These are phyloP conservation scores for Barbus barbus DNA, from an alignment of 2,113 vertebrate species.

Conservation along the genomic window DNA sequence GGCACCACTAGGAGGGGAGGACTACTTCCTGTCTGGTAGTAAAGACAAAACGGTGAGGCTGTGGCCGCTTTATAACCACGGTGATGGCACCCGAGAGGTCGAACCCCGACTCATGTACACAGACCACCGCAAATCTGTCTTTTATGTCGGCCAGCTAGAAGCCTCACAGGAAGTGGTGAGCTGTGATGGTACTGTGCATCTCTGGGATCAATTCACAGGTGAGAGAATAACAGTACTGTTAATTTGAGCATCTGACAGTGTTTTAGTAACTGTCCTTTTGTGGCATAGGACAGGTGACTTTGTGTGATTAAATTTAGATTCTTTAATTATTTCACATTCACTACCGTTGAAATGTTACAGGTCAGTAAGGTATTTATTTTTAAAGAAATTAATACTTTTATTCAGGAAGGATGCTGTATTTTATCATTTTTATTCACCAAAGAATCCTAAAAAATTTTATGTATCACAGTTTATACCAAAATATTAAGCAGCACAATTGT, in stretches of 20 bases:
- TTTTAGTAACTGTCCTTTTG: neutral
- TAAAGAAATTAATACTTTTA: no score
- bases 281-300: neutral
- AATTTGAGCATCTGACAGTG: neutral
- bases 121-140: conserved; percentile 90
- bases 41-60: conserved; percentile 96
- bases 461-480: no score
- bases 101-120: conserved; percentile 82
- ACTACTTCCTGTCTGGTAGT: conserved; percentile 95
- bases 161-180: conserved; percentile 90
- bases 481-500: no score
- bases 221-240: neutral
- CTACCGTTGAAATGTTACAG: no score
- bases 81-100: conserved; percentile 88
- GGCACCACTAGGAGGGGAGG: conserved; percentile 85
- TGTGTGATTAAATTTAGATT: neutral
- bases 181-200: conserved; percentile 92
- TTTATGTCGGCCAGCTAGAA: conserved; percentile 90
- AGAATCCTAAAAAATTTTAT: no score
- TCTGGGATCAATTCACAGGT: conserved; percentile 98
- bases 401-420: no score
- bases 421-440: no score
- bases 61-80: conserved; percentile 92
- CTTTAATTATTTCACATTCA: neutral
- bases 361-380: no score